Base-by-base conservation (phyloP, 2,797 vertebrate species). In the Mionectes olivaceus region DNA sequence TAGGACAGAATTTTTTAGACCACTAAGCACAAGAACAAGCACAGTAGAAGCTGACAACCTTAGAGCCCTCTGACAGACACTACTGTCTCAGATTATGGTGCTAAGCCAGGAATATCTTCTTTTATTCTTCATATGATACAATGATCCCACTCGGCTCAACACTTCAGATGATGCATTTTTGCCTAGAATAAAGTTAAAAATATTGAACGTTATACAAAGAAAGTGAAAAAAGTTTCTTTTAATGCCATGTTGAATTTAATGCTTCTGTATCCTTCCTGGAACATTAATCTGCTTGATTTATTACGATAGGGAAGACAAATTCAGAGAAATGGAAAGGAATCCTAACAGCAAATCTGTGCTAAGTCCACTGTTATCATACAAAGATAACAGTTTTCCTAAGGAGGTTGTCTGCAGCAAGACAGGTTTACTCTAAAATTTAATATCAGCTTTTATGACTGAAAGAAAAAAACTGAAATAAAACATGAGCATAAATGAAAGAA, bases 401-500 rank as follows among this genome's bases (percentile, higher is more conserved):
- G 49, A 70, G 46, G 83, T 53, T 95, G 82, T 95, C 90, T 97
- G 71, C 37, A 95, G 71, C 11, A 49, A 93, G 76, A 96, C 69
- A 95, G 32, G 60, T 92, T 96, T 97, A 95, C 93, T 94, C 70
- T 91, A 81, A 81, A 90, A 87, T 89, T 94, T 97, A 95, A 93
- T 95, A 95, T 79, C 86, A 92, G 46, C 77, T 96, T 97, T 96
- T 89, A 95, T 59, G 68, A 74, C 79, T 95, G 94, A 97, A 97
- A 90, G 85, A 90, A 28, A 96, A 96, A 91, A 95, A 90, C 43
- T 65, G 93, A 95, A 97, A 94, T 93, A 97, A 97, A 96, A 91
- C 77, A 55, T 85, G 68, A 95, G 55, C 83, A 69, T 81, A 94
- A 98, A 78, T 84, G 85, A 94, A 65, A 89, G 76, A 95, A 96